Conservation (phyloP, 2,888 invertebrate genomes). For the Gymnoscelis rufifasciata region DNA sequence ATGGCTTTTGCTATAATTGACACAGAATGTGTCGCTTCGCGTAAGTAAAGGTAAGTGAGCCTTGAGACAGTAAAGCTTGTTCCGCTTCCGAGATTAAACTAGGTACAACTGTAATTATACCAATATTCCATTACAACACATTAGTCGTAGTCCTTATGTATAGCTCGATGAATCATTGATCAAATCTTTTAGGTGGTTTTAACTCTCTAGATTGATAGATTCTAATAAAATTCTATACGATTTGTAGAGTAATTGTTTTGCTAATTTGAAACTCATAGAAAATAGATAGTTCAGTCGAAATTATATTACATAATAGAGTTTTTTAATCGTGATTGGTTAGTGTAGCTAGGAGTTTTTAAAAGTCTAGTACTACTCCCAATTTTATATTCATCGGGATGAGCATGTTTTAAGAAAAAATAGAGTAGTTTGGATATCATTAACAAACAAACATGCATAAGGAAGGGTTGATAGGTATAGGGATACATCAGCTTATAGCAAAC, state of each 20-base stretch:
- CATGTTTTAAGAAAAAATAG: conserved; percentile 60
- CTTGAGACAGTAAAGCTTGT: conserved; percentile 39
- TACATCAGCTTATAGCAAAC: conserved; percentile 71
- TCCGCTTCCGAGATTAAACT: conserved; percentile 46
- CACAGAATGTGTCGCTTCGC: conserved; percentile 48
- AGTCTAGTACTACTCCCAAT: conserved; percentile 58
- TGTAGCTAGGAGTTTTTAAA: conserved; percentile 46
- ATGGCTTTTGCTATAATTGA: conserved; percentile 69
- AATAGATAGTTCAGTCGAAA: conserved; percentile 46
- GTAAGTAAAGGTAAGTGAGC: conserved; percentile 58
- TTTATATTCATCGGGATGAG: conserved; percentile 65
- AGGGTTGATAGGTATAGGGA: conserved; percentile 27
- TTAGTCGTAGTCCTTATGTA: conserved; percentile 44
- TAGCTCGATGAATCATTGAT: conserved; percentile 38
- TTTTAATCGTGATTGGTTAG: conserved; percentile 51
- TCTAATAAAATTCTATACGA: conserved; percentile 44
- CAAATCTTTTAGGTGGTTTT: conserved; percentile 38
- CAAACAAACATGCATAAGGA: conserved; percentile 35
- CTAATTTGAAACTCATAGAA: conserved; percentile 45
- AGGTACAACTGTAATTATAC: conserved; percentile 36
- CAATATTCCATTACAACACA: conserved; percentile 77
- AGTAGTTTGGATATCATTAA: conserved; percentile 52
- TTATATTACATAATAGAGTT: conserved; percentile 48
- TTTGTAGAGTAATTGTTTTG: conserved; percentile 51
- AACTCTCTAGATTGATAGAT: conserved; percentile 32